These are phyloP conservation scores for Drosophila bocqueti DNA, from an alignment of 1,140 invertebrate species.

Conservation along the genomic window DNA sequence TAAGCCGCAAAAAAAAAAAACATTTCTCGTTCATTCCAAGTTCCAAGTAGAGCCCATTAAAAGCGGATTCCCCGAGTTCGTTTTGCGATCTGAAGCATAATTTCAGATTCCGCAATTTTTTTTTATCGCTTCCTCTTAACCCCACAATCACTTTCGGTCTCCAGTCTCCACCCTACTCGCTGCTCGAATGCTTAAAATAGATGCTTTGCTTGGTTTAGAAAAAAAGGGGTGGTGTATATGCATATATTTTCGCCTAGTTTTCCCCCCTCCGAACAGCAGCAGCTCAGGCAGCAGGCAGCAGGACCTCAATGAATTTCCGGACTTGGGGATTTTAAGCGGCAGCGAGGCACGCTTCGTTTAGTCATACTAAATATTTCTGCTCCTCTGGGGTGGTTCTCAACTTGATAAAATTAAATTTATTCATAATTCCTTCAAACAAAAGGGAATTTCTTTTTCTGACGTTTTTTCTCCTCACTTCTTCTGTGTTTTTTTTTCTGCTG, in stretches of 20 bases:
- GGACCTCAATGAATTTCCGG: slow-evolving; percentile 50
- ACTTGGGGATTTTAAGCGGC: slow-evolving; percentile 14
- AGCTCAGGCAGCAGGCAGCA: neutral
- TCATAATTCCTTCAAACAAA: slow-evolving; percentile 50
- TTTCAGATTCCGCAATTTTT: slow-evolving; percentile 38
- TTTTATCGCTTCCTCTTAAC: slow-evolving; percentile 35
- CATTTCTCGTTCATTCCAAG: slow-evolving; percentile 14
- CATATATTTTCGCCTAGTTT: neutral
- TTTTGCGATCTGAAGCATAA: slow-evolving; percentile 34
- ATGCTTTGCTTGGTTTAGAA: slow-evolving; percentile 40
- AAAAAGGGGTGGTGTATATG: neutral
- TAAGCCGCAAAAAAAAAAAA: slow-evolving; percentile 3
- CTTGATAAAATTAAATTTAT: slow-evolving; percentile 62
- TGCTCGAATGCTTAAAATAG: slow-evolving; percentile 31
- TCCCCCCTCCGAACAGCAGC: neutral
- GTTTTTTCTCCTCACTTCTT: neutral
- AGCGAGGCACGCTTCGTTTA: slow-evolving; percentile 37
- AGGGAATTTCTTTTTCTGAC: slow-evolving; percentile 36
- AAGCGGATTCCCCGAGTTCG: slow-evolving; percentile 30
- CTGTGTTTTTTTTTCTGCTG: neutral
- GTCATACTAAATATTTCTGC: slow-evolving; percentile 42
- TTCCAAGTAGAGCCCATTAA: slow-evolving; percentile 33
- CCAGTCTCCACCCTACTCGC: slow-evolving; percentile 3
- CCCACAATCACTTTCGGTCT: slow-evolving; percentile 10
- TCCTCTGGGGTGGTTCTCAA: neutral